Evolutionary conservation across 2,797 vertebrate species (phyloP), one percentile per base, ranked within the genome.

Genomic region (Miichthys miiuy): DNA sequence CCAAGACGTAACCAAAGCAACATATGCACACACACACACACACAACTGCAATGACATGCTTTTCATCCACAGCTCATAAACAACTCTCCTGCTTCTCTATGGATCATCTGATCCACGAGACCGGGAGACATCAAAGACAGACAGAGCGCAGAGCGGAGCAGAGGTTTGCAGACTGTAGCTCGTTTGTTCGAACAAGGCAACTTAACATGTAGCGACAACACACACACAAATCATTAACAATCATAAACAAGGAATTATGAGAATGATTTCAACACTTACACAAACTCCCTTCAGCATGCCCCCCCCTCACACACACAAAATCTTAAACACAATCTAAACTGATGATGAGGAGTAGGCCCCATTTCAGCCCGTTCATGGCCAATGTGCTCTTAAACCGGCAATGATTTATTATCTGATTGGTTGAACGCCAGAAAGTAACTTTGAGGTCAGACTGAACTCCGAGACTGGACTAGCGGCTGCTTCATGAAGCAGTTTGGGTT

Each of bases 371-470:
- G 68, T 89, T 93, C 90, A 92, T 75, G 83, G 92, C 91, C 89
- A 92, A 94, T 93, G 84, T 84, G 87, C 80, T 92, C 63, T 85
- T 79, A 84, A 90, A 87, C 65, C 48, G 57, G 41, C 86, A 56
- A 62, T 64, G 84, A 83, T n/a, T 14, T 18, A 38, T 77, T 89
- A 91, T 94, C 91, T 92, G 93, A 94, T 94, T 84, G 92, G 90
- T 85, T 55, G 0, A 47, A n/a, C 0, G 83, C 89, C 91, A 92
- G 78, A 25, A 73, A 65, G 80, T 76, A 6, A 82, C 71, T 79
- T 0, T 46, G 71, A 84, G 87, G 80, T 89, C 84, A 77, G 67
- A 57, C 65, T 71, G 62, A 80, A 48, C 61, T 34, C 69, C 13
- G 6, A 48, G 62, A 60, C 50, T 66, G 70, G 27, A 83, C 50